Percentiles rank a stretch among this genome's conserved stretches.
Conservation (phyloP, 2,113 vertebrate species). For the Phoenicopterus ruber region DNA sequence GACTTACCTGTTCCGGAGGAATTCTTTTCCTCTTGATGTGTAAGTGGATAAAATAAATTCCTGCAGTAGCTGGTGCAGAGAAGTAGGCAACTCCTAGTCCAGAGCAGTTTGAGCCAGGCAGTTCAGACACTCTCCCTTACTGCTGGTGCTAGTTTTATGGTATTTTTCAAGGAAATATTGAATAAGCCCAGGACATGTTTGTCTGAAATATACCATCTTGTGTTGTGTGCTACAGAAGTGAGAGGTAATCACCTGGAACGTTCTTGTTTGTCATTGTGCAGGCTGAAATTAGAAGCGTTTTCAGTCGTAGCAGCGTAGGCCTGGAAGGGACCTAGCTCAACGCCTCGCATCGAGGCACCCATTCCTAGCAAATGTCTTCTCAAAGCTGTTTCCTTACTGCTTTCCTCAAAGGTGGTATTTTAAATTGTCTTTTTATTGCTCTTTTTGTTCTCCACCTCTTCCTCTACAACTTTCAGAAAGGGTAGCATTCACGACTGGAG, state of each 20-base stretch:
- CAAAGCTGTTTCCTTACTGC: neutral
- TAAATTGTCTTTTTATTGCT: neutral
- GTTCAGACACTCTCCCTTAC: neutral
- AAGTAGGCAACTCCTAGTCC: neutral
- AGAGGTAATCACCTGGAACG: neutral
- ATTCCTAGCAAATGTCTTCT: neutral
- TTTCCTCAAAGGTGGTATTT: neutral
- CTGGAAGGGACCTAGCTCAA: neutral
- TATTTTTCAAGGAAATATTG: neutral
- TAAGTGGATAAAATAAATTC: neutral
- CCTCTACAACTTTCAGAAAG: neutral
- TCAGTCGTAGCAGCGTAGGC: neutral
- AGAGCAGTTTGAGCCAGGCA: neutral
- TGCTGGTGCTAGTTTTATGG: neutral
- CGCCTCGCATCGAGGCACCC: neutral
- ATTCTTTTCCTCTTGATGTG: neutral
- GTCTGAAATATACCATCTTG: neutral
- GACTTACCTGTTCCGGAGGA: neutral
- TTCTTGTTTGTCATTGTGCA: neutral
- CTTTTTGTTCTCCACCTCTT: neutral
- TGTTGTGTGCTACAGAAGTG: neutral
- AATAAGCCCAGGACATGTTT: neutral
- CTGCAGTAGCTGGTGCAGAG: neutral
- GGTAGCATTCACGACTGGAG: neutral
- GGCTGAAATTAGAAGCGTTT: neutral